Conservation (phyloP, 2,888 invertebrate species). For the Yponomeuta cagnagella region DNA sequence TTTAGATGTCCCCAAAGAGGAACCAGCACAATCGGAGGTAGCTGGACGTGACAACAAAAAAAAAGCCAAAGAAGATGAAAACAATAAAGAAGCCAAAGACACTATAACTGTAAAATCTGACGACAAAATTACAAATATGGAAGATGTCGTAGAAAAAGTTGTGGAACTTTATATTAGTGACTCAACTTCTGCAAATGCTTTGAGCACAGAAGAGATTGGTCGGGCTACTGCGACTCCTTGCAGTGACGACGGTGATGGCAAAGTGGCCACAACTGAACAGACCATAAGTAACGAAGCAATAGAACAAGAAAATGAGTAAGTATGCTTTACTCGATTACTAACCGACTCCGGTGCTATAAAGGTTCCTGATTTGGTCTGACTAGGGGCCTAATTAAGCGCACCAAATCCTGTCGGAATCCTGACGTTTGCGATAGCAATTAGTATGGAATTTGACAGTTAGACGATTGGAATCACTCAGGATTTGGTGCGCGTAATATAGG, state of each 20-base stretch:
- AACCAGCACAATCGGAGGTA: neutral
- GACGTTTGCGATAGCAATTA: too few relatives aligned
- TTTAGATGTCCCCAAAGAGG: neutral
- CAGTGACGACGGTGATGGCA: neutral
- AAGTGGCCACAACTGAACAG: neutral
- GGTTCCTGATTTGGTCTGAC: too few relatives aligned
- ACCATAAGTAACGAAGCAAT: neutral
- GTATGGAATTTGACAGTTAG: too few relatives aligned
- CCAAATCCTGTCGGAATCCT: too few relatives aligned
- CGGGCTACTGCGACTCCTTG: neutral
- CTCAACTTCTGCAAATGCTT: slow-evolving; percentile 17
- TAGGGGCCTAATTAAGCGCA: too few relatives aligned
- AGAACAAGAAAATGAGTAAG: slow-evolving; percentile 6
- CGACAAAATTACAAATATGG: slow-evolving; percentile 26
- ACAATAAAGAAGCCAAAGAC: neutral
- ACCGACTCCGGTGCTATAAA: too few relatives aligned
- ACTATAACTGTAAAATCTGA: neutral
- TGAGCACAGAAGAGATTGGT: slow-evolving; percentile 17
- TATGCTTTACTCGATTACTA: neutral
- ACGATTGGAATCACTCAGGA: too few relatives aligned
- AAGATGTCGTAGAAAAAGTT: slow-evolving; percentile 53
- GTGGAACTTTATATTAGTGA: slow-evolving; percentile 32
- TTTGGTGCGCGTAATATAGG: too few relatives aligned
- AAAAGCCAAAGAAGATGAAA: neutral
- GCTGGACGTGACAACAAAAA: neutral